Base-by-base conservation (phyloP, 1,140 invertebrate species). In the Philotrypesis tridentata region DNA sequence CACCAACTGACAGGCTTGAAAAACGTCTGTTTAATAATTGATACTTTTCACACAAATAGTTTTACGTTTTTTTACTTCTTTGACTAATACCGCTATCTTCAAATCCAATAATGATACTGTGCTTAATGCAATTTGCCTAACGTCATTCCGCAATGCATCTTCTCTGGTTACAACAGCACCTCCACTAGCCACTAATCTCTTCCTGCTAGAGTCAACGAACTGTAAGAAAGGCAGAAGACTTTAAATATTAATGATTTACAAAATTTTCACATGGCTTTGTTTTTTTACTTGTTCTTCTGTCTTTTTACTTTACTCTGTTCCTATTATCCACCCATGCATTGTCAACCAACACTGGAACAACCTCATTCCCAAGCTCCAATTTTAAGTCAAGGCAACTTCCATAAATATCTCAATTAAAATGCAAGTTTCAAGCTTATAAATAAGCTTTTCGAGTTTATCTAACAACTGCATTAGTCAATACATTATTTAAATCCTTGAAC, bases 51-150 rank as follows among this genome's bases (percentile, higher is more conserved):
- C n/a, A n/a, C n/a, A n/a, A n/a, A n/a, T n/a, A n/a, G n/a, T n/a
- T n/a, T n/a, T n/a, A n/a, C n/a, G n/a, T n/a, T 60, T 29, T 23
- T 65, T 67, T n/a, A 48, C 37, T 31, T 12, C 33, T 61, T 40
- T n/a, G n/a, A 65, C 40, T 29, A 73, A 63, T 12, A 68, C 33
- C 9, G 3, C 7, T 75, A 70, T 40, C 60, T 76, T 29, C n/a
- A 60, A 81, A 77, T 82, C 55, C 55, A 77, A 77, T 82, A 82
- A 77, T 40, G 33, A 11, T 25, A 21, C n/a, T 14, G 0, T 14
- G 0, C 21, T 23, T 75, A 82, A 82, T 82, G 48, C 21, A 72
- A 82, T 82, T 82, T 82, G 37, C 23, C 21, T 65, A 82, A 82
- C 37, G 48, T 65, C 63, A 82, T 71, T 77, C 33, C 63, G 60